These are phyloP conservation scores for Pelodytes ibericus DNA, from an alignment of 2,797 vertebrate species.

Conservation along the genomic window DNA sequence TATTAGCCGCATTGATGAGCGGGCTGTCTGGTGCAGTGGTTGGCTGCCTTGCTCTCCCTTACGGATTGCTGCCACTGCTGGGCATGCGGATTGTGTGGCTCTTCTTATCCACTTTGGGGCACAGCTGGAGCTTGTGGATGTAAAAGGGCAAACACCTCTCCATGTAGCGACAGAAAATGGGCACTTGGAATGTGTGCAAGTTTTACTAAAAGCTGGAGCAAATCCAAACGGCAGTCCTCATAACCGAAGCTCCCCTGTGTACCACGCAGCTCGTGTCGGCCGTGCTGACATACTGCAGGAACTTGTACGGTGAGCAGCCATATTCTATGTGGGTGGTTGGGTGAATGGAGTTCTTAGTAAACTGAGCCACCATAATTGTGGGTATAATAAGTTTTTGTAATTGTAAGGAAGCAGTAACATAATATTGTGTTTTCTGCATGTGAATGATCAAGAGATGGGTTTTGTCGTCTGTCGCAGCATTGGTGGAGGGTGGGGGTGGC, in stretches of 20 bases:
- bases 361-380: no score
- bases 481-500: no score
- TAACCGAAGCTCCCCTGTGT: conserved; percentile 91
- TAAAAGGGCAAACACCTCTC: conserved; percentile 92
- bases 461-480: no score
- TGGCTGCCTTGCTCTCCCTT: conserved; percentile 91
- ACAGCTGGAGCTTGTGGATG: conserved; percentile 89
- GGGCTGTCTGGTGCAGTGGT: conserved; percentile 92
- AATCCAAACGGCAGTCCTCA: conserved; percentile 92
- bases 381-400: no score
- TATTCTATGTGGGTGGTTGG: background rate
- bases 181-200: conserved; percentile 87
- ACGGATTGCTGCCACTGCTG: conserved; percentile 88
- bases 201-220: conserved; percentile 88
- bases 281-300: conserved; percentile 85
- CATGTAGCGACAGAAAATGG: conserved; percentile 92
- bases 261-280: conserved; percentile 86
- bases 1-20: conserved; percentile 89
- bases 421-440: no score
- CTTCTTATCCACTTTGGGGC: conserved; percentile 87
- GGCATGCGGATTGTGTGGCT: conserved; percentile 84
- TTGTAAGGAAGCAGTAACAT: no score
- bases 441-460: no score
- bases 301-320: conserved; percentile 81
- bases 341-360: no score